Evolutionary conservation across 2,797 vertebrate genomes (phyloP), one percentile per base, ranked within the genome.

Genomic region (Scleropages formosus): DNA sequence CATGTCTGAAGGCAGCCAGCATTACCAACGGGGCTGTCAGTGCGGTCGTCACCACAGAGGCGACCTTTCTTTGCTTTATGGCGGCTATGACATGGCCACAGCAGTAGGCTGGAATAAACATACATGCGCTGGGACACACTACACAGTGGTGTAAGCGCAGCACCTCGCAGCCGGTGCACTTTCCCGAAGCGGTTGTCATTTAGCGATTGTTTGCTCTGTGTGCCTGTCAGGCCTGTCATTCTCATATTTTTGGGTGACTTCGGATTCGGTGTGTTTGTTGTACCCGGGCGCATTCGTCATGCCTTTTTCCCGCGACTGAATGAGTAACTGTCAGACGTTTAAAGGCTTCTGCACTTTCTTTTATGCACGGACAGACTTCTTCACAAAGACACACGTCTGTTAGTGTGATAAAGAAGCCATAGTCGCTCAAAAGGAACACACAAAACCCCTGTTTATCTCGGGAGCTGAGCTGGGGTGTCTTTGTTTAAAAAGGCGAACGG

Each of bases 211-310:
- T 70, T 70, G 49, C 16, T 53, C 51, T 56, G 68, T 31, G 47
- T 56, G 70, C 47, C 70, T 70, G 70, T 72, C 56, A 59, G 59
- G 72, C 53, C 31, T 16, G 58, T 73, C 56, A 61, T 73, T 39
- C 20, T 62, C 59, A 46, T 72, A 53, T 47, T 59, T 71, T 26
- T 20, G 31, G 8, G n/a, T 31, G 49, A 12, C n/a, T 47, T 47
- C 61, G 58, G 39, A 46, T 31, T 8, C 16, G 20, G 59, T 46
- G 61, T 73, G 12, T 22, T 73, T 20, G n/a, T 61, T 47, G 8
- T 62, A 18, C 61, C 20, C 53, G 58, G 61, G 61, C 47, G 56
- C 58, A 46, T 60, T 61, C 46, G 62, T 44, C 58, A 0, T 62
- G 71, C 71, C 16, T 60, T 72, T 59, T 56, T 72, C n/a, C 59